Conservation (phyloP, 2,888 invertebrate genomes). For the Onchidella celtica region DNA sequence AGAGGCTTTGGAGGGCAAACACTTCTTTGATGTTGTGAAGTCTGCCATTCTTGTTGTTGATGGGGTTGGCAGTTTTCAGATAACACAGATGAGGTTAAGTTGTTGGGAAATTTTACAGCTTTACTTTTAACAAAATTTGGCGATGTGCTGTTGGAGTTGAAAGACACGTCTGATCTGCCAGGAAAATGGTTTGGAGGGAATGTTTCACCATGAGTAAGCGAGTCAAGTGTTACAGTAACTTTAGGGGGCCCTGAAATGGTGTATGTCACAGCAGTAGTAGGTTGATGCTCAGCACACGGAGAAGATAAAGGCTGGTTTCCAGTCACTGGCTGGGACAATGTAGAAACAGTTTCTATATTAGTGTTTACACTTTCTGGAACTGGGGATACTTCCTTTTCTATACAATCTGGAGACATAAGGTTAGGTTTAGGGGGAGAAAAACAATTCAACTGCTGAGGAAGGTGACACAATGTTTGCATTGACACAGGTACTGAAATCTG, state of each 20-base stretch:
- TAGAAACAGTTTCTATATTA: neutral
- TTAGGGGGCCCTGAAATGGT: conserved; percentile 43
- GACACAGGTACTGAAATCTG: conserved; percentile 21
- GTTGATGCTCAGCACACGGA: neutral
- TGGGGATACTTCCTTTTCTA: neutral
- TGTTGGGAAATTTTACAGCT: neutral
- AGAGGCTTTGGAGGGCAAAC: neutral
- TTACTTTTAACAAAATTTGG: neutral
- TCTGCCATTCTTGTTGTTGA: conserved; percentile 23
- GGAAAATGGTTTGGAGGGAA: conserved; percentile 40
- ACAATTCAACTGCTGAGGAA: conserved; percentile 22
- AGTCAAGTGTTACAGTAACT: conserved; percentile 47
- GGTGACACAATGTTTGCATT: conserved; percentile 3
- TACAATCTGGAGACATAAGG: conserved; percentile 15
- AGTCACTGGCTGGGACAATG: neutral
- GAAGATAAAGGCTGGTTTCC: neutral
- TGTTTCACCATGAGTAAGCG: conserved; percentile 36
- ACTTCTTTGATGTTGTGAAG: conserved; percentile 14
- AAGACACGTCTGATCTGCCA: conserved; percentile 20
- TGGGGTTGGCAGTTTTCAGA: neutral
- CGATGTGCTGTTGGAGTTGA: neutral
- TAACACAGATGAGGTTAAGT: neutral
- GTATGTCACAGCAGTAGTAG: conserved; percentile 37
- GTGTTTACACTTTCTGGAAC: neutral
- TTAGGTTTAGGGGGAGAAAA: conserved; percentile 17